phyloP scores from a whole-genome alignment of 2,113 vertebrate species.

The Hyperoodon ampullatus region DNA sequence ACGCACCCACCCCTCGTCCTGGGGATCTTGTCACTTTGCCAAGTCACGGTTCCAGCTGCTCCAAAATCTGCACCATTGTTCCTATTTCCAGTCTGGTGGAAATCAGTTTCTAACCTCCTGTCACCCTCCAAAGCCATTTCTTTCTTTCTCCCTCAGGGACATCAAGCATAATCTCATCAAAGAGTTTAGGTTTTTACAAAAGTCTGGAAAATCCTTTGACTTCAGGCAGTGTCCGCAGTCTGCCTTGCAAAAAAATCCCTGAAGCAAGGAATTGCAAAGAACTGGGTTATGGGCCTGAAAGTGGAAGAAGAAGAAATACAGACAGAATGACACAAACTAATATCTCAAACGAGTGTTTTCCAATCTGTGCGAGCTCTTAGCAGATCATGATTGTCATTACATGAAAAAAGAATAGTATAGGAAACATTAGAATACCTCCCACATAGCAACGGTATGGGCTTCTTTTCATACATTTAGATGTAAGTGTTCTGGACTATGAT shows the following conservation, averaged over 20 bases:
- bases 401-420: not conserved
- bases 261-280: not conserved
- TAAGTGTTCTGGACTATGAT: not conserved
- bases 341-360: not conserved
- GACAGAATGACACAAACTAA: not conserved
- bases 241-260: not conserved
- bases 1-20: not conserved
- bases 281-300: not conserved
- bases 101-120: not conserved
- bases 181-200: not conserved
- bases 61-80: not conserved
- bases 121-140: not conserved
- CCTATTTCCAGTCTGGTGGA: not conserved
- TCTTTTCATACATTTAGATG: not conserved
- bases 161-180: not conserved
- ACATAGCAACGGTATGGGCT: not conserved
- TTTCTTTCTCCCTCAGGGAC: not conserved
- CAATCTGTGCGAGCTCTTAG: not conserved
- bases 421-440: not conserved
- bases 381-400: not conserved
- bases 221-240: not conserved
- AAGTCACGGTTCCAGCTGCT: not conserved
- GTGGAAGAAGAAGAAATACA: not conserved
- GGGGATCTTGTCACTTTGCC: not conserved
- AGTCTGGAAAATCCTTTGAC: conserved; percentile 21